These are phyloP conservation scores for Apogon hyalosoma DNA, from an alignment of 2,797 vertebrate genomes.

Conservation along the genomic window DNA sequence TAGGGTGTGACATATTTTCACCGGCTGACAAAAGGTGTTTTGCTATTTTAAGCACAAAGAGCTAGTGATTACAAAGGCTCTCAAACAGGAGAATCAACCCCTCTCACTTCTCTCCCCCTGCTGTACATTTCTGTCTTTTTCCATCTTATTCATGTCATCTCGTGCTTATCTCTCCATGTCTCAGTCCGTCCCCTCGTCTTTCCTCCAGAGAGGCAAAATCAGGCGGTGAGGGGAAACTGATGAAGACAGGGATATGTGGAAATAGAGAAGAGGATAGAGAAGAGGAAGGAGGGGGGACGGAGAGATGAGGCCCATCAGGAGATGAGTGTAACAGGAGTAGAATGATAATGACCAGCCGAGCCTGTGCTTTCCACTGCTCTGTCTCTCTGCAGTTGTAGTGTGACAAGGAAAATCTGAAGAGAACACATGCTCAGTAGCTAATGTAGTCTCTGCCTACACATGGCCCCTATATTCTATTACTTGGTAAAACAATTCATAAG, in stretches of 20 bases:
- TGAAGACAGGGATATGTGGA: constrained; percentile 66
- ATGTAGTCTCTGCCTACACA: constrained; percentile 47
- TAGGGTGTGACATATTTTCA: constrained; percentile 22
- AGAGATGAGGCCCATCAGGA: constrained; percentile 54
- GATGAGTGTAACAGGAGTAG: constrained; percentile 49
- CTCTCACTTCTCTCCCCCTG: neutral
- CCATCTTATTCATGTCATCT: constrained; percentile 14
- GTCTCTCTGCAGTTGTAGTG: constrained; percentile 27
- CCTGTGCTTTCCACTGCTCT: constrained; percentile 23
- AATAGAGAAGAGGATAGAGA: constrained; percentile 36
- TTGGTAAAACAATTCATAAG: constrained; percentile 43
- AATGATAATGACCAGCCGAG: constrained; percentile 64
- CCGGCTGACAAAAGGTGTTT: constrained; percentile 31
- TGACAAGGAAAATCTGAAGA: constrained; percentile 35
- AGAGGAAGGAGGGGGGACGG: neutral
- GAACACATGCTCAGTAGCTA: constrained; percentile 33
- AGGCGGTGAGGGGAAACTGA: constrained; percentile 48
- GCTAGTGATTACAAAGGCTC: constrained; percentile 9
- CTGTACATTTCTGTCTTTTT: constrained; percentile 7
- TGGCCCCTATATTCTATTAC: constrained; percentile 26
- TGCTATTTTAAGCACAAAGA: constrained; percentile 26
- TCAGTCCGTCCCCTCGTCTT: constrained; percentile 18
- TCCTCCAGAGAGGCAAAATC: constrained; percentile 53
- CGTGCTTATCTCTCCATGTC: constrained; percentile 16
- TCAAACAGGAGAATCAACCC: constrained; percentile 6